phyloP scores from a whole-genome alignment of 2,888 invertebrate species.

The Pristionchus exspectatus region DNA sequence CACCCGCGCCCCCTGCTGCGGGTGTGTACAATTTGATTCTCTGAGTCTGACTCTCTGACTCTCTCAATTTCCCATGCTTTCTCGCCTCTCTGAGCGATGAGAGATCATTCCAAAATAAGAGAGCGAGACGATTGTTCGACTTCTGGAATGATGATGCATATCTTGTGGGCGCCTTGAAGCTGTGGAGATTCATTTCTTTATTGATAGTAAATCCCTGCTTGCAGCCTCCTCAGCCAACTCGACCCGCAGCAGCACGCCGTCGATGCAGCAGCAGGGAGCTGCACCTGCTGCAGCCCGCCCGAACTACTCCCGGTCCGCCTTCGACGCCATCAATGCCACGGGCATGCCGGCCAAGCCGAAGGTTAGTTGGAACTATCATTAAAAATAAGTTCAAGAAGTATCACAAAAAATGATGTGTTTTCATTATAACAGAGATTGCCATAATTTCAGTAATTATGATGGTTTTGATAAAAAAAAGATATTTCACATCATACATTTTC shows the following conservation, averaged over 20 bases:
- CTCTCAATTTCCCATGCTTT: neutral
- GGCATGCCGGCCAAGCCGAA: constrained; percentile 1
- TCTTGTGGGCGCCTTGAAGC: too few species aligned
- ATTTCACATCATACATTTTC: too few species aligned
- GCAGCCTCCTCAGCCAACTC: constrained; percentile 57
- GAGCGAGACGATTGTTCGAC: too few species aligned
- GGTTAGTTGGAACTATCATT: constrained; percentile 9
- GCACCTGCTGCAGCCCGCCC: constrained; percentile 41
- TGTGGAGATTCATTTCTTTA: too few species aligned
- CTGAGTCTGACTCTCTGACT: too few species aligned
- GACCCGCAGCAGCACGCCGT: constrained; percentile 58
- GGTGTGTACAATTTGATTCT: neutral
- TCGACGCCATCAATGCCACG: constrained; percentile 57
- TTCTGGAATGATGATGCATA: too few species aligned
- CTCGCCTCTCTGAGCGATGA: too few species aligned
- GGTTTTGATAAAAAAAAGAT: too few species aligned
- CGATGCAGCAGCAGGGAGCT: constrained; percentile 14
- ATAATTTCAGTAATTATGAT: too few species aligned
- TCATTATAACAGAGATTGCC: too few species aligned
- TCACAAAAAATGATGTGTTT: neutral
- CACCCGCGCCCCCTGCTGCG: constrained; percentile 37
- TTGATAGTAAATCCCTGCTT: neutral
- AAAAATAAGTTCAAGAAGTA: neutral
- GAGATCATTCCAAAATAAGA: too few species aligned
- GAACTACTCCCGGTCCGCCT: constrained; percentile 65